Conservation (phyloP, 2,797 vertebrate species). For the Monodelphis domestica region DNA sequence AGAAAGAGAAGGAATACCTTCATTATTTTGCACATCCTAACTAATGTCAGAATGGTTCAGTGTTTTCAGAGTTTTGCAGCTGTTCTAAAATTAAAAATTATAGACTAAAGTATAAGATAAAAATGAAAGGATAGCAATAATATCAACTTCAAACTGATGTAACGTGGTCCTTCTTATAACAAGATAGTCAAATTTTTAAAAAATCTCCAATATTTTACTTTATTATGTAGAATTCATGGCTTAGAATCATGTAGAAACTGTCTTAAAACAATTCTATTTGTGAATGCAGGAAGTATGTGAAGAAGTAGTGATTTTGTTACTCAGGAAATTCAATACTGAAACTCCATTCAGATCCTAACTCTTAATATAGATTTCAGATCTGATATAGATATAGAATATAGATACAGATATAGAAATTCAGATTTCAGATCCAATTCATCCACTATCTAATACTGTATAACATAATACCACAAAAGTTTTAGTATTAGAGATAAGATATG, state of each 20-base stretch:
- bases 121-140: background rate
- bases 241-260: background rate
- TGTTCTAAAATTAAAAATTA: background rate
- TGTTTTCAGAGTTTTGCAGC: background rate
- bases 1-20: background rate
- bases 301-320: background rate
- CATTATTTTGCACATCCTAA: background rate
- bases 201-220: background rate
- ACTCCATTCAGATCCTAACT: background rate
- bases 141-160: background rate
- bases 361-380: background rate
- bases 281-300: background rate
- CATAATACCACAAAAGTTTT: background rate
- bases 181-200: no score
- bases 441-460: background rate
- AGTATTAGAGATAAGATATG: background rate
- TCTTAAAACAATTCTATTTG: background rate
- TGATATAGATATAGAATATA: no score
- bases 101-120: background rate
- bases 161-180: no score
- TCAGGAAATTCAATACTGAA: background rate
- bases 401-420: no score
- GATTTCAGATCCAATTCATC: background rate
- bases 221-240: background rate
- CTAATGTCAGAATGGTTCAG: background rate